Conservation (phyloP, 2,113 vertebrate species). For the Lutjanus erythropterus region DNA sequence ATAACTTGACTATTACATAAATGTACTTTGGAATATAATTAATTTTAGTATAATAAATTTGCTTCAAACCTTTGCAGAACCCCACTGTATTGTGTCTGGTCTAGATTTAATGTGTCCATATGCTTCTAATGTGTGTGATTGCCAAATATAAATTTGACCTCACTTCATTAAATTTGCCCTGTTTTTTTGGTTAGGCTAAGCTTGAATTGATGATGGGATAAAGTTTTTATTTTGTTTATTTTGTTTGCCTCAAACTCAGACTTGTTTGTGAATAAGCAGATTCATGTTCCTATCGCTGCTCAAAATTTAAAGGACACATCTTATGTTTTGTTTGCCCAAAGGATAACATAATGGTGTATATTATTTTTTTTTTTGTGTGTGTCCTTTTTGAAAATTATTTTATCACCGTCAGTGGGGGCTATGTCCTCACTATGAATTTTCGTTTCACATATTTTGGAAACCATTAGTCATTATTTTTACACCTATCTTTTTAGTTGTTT, state of each 20-base stretch:
- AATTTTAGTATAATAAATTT: constrained; percentile 57
- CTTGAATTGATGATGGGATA: not conserved
- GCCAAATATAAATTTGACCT: constrained; percentile 53
- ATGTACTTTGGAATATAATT: constrained; percentile 68
- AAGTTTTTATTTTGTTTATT: not conserved
- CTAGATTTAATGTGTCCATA: constrained; percentile 56
- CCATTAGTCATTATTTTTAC: not conserved
- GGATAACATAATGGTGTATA: not conserved
- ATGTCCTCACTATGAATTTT: not conserved
- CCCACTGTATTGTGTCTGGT: constrained; percentile 51
- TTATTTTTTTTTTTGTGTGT: not conserved
- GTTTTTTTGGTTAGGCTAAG: constrained; percentile 14
- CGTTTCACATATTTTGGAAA: not conserved
- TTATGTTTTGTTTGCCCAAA: constrained; percentile 19
- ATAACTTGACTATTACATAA: constrained; percentile 61
- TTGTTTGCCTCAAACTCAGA: not conserved
- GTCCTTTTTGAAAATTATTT: not conserved
- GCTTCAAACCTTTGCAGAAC: constrained; percentile 42
- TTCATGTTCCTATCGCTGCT: constrained; percentile 27
- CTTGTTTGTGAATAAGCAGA: constrained; percentile 30
- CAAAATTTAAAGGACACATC: not conserved
- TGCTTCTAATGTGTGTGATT: constrained; percentile 43
- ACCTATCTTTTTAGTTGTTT: not conserved
- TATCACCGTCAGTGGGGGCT: constrained; percentile 1
- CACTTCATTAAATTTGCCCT: constrained; percentile 14